Base-by-base conservation (phyloP, 2,113 vertebrate species). In the Glareola pratincola region DNA sequence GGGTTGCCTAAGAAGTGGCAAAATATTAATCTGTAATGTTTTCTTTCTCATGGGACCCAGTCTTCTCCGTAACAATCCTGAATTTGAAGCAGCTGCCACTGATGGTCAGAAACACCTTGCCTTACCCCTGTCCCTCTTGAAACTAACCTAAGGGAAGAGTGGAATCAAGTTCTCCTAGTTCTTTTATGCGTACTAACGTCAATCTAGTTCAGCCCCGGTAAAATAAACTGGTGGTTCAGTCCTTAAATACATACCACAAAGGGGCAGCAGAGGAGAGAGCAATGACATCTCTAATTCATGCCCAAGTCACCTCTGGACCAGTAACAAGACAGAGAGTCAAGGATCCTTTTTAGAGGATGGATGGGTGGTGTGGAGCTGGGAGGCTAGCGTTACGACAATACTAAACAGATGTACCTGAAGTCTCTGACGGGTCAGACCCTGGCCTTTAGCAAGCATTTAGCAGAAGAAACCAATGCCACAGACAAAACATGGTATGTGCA, bases 301-400 rank as follows among this genome's bases (percentile, higher is more conserved):
- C 41, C 24, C 32, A 26, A 54, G 45, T 26, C 1, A 45, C 19
- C 39, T 85, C 78, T 22, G 39, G n/a, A 60, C 29, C 21, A 62
- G 34, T 22, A 36, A 50, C 7, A 36, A 86, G 27, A 50, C 4
- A 32, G 0, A 0, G 47, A 67, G 16, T 21, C 17, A 60, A 78
- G 12, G 43, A 87, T 56, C 10, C 21, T 66, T 79, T 68, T 59
- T 10, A 86, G 50, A 86, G 16, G 60, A 29, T 21, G 29, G 23
- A 14, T 8, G 16, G 15, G 8, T 26, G 45, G 4, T 26, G 50
- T 50, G 56, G 32, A 77, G 60, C 66, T 78, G 85, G 29, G 32
- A 66, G 9, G 34, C 15, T 8, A 20, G 32, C 18, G 27, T 19
- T 24, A 16, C 22, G 29, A 10, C 8, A 41, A 3, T 60, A 50